A percentile compares a stretch with the other conserved stretches of the same genome.
Conservation (phyloP, 2,113 vertebrate genomes). For the Chloropsis hardwickii region DNA sequence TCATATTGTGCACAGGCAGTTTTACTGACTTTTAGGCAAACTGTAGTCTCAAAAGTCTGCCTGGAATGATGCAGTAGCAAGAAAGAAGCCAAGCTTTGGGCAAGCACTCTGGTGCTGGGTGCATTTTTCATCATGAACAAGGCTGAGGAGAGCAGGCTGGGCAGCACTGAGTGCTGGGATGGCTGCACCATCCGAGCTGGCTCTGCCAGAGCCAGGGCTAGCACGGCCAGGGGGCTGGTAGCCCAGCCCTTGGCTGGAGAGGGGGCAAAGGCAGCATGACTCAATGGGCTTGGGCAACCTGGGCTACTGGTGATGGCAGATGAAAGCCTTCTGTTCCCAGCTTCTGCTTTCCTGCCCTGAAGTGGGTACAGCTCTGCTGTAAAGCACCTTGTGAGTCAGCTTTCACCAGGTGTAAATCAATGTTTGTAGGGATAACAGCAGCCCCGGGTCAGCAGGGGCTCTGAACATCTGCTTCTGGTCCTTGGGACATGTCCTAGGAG, state of each 20-base stretch:
- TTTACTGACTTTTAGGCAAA: neutral
- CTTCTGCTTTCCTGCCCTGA: neutral
- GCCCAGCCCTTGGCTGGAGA: neutral
- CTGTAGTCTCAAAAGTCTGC: neutral
- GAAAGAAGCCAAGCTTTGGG: neutral
- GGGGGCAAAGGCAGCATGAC: neutral
- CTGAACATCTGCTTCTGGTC: neutral
- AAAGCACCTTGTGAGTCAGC: neutral
- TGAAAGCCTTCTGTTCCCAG: neutral
- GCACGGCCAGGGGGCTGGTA: rapidly evolving
- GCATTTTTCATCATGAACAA: neutral
- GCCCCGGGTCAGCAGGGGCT: rapidly evolving
- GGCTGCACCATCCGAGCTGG: rapidly evolving
- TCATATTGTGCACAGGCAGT: rapidly evolving
- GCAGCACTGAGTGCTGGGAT: neutral
- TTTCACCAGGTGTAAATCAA: neutral
- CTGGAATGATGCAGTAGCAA: neutral
- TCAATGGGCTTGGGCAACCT: neutral
- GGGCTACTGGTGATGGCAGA: neutral
- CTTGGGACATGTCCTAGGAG: neutral
- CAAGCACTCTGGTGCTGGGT: neutral
- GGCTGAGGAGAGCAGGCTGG: neutral
- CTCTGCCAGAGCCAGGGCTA: neutral
- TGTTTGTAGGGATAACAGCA: neutral
- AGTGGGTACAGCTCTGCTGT: neutral